Evolutionary conservation across 2,888 invertebrate genomes (phyloP), one percentile per base, ranked within the genome.

Genomic region (Andrena bicolor): DNA sequence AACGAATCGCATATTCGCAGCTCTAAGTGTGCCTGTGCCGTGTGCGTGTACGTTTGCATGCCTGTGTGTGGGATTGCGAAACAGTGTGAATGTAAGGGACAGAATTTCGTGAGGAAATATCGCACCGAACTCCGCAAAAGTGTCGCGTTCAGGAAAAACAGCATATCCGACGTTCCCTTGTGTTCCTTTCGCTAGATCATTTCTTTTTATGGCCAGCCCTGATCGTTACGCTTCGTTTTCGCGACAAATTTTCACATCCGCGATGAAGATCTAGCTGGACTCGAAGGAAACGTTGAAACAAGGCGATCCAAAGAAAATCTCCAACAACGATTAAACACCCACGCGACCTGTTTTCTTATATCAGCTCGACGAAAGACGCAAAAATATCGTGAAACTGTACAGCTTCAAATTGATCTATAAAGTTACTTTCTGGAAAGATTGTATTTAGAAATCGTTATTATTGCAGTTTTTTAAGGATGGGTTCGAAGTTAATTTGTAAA

Each of bases 1-100:
- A 66, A 66, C 71, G 70, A 72, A 75, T 68, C 60, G 80, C 69
- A 65, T 81, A 60, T 58, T 66, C 71, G 48, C 80, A 69, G 58
- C 79, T 68, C 74, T 71, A 30, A 35, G 49, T 75, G 69, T 13
- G 56, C 1, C 16, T 23, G 23, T 10, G 56, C 23, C 23, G 23
- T 53, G 56, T 28, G 53, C 2, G 30, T 32, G 51, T 20, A 56
- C 3, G 35, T 56, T 8, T 56, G 56, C 23, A 13, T 56, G 56
- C 8, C 23, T 56, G 56, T 26, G 56, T 23, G 56, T 56, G 56
- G 56, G 73, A 20, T 48, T 68, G 80, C n/a, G 35, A 66, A 63
- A 28, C 20, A 41, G 65, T 64, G 71, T 32, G 76, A 82, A 76
- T 65, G 63, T 32, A 49, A 53, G 71, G 61, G 63, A 66, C 68